Evolutionary conservation across 2,888 invertebrate species (phyloP).

Genomic region (Polyploca ridens): DNA sequence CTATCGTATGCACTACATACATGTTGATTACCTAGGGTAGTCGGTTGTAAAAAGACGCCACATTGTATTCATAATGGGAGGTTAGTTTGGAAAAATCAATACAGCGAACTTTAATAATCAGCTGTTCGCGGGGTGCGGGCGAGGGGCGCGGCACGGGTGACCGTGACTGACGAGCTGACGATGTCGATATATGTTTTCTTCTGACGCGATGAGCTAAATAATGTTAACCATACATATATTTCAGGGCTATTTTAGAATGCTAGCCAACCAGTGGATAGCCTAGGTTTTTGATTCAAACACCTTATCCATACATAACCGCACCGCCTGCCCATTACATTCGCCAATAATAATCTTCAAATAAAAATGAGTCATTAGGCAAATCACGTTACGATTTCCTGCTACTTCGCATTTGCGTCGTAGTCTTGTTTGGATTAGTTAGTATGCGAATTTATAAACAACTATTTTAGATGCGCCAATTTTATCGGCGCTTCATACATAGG

Average conservation of each 20-base stretch:
- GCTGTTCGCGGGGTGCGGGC: constrained; percentile 75
- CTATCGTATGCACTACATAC: constrained; percentile 37
- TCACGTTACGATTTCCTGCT: constrained; percentile 34
- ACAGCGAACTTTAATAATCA: constrained; percentile 80
- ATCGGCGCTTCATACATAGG: neutral
- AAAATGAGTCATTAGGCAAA: constrained; percentile 49
- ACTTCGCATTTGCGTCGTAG: constrained; percentile 44
- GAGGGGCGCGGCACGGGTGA: constrained; percentile 71
- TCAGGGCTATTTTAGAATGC: constrained; percentile 41
- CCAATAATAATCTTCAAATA: neutral
- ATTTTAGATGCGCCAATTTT: neutral
- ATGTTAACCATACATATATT: constrained; percentile 32
- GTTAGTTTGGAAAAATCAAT: constrained; percentile 82
- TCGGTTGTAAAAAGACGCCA: constrained; percentile 31
- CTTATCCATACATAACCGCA: neutral
- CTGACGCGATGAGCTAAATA: constrained; percentile 56
- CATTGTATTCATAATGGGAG: constrained; percentile 53
- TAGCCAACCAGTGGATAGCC: constrained; percentile 12
- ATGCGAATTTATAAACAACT: neutral
- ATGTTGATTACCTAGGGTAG: constrained; percentile 23
- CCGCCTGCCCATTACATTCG: neutral
- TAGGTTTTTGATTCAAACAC: neutral
- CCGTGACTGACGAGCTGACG: constrained; percentile 65
- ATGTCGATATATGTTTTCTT: constrained; percentile 39
- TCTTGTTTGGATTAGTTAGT: constrained; percentile 23